phyloP scores from a whole-genome alignment of 1,140 invertebrate genomes.

The Mamestra configurata region DNA sequence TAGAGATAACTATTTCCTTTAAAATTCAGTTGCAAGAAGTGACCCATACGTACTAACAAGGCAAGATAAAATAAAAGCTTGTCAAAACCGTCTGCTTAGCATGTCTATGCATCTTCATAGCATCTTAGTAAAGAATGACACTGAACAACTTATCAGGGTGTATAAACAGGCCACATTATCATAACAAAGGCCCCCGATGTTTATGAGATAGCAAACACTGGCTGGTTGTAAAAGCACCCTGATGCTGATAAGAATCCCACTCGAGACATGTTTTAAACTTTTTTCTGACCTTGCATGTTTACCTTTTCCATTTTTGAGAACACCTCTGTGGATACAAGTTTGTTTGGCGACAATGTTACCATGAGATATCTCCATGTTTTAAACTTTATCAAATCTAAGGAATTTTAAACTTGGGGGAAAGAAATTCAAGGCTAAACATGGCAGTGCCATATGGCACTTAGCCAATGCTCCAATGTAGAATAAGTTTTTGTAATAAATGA shows the following conservation, averaged over 20 bases:
- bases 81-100: background rate
- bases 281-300: constrained; percentile 52
- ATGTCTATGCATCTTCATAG: background rate
- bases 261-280: constrained; percentile 3
- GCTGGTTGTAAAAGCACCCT: constrained; percentile 65
- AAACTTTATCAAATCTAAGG: constrained; percentile 23
- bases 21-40: too few relatives aligned
- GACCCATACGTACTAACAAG: too few relatives aligned
- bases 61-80: too few relatives aligned
- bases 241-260: constrained; percentile 59
- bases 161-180: constrained; percentile 62
- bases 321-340: background rate
- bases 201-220: constrained; percentile 68
- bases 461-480: constrained; percentile 11
- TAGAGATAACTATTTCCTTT: too few relatives aligned
- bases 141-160: constrained; percentile 54
- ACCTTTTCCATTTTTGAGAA: constrained; percentile 33
- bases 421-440: constrained; percentile 20
- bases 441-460: background rate
- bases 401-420: background rate
- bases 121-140: constrained; percentile 22
- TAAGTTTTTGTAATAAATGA: constrained; percentile 14
- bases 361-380: constrained; percentile 1
- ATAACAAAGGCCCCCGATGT: constrained; percentile 59
- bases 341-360: constrained; percentile 20